A percentile compares a stretch with the other conserved stretches of the same genome.
phyloP scores from a whole-genome alignment of 2,797 vertebrate genomes.

The Eulemur albifrons region DNA sequence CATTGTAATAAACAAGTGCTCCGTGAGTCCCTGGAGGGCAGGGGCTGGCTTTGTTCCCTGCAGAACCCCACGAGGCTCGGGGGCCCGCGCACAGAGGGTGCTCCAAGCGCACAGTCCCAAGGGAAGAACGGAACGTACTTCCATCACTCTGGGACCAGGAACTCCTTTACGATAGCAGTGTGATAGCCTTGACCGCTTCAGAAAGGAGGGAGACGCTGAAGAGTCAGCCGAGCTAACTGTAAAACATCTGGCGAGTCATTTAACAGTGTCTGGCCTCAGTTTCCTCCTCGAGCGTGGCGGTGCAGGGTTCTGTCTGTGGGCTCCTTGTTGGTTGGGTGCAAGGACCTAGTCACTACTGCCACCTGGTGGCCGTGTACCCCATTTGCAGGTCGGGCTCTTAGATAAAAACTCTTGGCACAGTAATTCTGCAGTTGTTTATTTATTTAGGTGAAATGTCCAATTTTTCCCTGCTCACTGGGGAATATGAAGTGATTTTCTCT shows the following conservation, averaged over 20 bases:
- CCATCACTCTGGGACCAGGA: neutral
- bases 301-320: too few species aligned
- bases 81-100: too few species aligned
- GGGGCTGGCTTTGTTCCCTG: neutral
- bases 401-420: neutral
- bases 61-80: neutral
- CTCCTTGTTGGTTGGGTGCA: neutral
- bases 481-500: neutral
- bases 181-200: neutral
- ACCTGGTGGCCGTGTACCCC: constrained; percentile 50
- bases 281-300: neutral
- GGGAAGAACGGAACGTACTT: too few species aligned
- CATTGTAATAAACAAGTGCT: neutral
- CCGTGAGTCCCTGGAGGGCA: neutral
- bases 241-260: neutral
- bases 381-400: neutral
- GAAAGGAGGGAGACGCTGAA: neutral
- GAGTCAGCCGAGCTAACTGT: neutral
- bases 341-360: constrained; percentile 25
- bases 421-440: neutral
- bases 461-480: neutral
- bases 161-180: neutral
- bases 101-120: neutral
- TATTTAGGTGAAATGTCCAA: too few species aligned
- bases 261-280: neutral